Conservation (phyloP, 1,140 invertebrate species). For the Hormaphis cornu region DNA sequence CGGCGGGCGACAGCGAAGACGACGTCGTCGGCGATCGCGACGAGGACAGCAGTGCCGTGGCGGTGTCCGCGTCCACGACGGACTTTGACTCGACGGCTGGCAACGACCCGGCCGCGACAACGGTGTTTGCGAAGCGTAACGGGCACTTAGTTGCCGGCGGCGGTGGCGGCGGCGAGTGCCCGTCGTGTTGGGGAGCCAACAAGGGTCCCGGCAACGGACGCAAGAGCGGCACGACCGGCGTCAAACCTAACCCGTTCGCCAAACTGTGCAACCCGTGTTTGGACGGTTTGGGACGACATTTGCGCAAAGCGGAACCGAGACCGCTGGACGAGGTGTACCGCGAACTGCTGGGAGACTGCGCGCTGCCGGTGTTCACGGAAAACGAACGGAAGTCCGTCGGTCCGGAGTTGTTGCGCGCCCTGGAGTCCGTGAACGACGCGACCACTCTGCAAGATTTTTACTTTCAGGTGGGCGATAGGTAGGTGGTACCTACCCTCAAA, state of each 20-base stretch:
- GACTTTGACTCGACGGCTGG: not conserved
- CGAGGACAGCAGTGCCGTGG: not conserved
- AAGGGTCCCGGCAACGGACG: not conserved
- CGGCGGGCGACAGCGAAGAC: not conserved
- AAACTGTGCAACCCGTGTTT: not conserved
- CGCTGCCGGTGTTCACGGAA: not conserved
- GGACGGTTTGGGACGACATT: not conserved
- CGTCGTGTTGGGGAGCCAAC: no score
- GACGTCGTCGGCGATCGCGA: not conserved
- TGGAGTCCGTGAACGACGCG: not conserved
- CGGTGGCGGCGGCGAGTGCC: not conserved
- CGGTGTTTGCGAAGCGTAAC: not conserved
- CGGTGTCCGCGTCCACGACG: not conserved
- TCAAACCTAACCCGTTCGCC: not conserved
- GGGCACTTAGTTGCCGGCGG: not conserved
- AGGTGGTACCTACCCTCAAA: no score
- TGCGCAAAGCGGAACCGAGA: not conserved
- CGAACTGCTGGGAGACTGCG: not conserved
- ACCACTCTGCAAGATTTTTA: constrained; percentile 17
- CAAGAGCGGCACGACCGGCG: not conserved
- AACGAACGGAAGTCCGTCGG: not conserved
- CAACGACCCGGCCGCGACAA: not conserved
- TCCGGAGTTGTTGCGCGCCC: not conserved
- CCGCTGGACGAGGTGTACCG: not conserved
- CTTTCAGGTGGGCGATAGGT: not conserved